Evolutionary conservation across 2,888 invertebrate genomes (phyloP).

Genomic region (Apodemia zela): DNA sequence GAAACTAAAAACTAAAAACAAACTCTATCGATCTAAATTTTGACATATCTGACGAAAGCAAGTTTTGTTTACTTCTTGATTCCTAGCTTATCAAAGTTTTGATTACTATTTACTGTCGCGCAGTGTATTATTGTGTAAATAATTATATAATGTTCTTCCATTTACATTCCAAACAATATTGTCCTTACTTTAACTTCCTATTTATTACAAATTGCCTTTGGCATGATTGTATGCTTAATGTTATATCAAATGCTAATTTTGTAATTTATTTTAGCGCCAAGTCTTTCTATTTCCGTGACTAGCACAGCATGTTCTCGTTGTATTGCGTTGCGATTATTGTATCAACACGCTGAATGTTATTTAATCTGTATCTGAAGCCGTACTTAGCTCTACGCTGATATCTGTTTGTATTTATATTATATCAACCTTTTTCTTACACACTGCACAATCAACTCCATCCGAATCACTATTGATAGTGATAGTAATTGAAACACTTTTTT

Average conservation of each 20-base stretch:
- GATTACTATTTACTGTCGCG: too few species aligned
- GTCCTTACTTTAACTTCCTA: neutral
- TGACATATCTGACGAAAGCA: too few species aligned
- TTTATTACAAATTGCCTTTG: neutral
- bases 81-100: too few species aligned
- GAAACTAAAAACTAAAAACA: too few species aligned
- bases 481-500: too few species aligned
- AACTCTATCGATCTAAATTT: too few species aligned
- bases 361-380: neutral
- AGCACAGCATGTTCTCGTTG: neutral
- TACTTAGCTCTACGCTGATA: neutral
- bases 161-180: neutral
- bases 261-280: neutral
- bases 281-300: neutral
- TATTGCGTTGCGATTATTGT: neutral
- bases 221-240: neutral
- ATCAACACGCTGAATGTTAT: neutral
- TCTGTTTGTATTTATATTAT: neutral
- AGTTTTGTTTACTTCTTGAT: too few species aligned
- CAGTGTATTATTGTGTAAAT: too few species aligned
- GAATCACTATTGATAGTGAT: too few species aligned
- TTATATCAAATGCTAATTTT: conserved; percentile 2
- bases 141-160: neutral
- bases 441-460: too few species aligned
- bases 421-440: too few species aligned